A percentile compares a stretch with the other conserved stretches of the same genome.
Conservation (phyloP, 2,797 vertebrate species). For the Acestrorhynchus altus region DNA sequence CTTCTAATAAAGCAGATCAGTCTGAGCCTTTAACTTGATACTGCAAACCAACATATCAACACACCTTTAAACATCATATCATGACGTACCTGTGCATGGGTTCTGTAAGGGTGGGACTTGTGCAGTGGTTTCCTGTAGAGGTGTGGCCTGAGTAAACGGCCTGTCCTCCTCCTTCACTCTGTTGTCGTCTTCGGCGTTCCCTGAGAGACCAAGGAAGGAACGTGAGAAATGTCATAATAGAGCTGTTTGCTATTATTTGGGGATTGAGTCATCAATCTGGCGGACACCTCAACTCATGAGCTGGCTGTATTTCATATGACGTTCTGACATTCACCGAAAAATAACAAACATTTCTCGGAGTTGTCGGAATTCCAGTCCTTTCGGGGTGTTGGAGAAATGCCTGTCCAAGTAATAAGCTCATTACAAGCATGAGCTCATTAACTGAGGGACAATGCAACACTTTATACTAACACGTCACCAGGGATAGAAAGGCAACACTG, state of each 20-base stretch:
- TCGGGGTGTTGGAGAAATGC: conserved; percentile 7
- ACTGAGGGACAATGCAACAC: neutral
- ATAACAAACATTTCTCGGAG: conserved; percentile 6
- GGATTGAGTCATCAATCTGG: conserved; percentile 3
- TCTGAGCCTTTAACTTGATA: too few relatives aligned
- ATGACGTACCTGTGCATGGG: conserved; percentile 58
- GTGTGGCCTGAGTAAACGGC: conserved; percentile 34
- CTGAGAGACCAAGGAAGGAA: conserved; percentile 55
- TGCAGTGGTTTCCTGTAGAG: conserved; percentile 37
- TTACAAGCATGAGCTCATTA: conserved; percentile 17
- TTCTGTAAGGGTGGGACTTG: conserved; percentile 34
- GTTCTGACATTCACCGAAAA: neutral
- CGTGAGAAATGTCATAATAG: neutral
- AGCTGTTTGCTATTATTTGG: neutral
- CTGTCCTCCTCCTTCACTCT: conserved; percentile 63
- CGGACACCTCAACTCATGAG: neutral
- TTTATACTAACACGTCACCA: conserved; percentile 2
- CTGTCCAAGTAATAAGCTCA: neutral
- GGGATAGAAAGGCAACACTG: conserved; percentile 26
- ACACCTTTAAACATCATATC: neutral
- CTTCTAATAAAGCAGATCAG: too few relatives aligned
- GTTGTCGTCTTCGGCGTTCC: conserved; percentile 71
- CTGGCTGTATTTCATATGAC: conserved; percentile 16
- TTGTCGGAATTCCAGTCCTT: conserved; percentile 29
- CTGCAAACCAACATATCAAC: too few relatives aligned